Conservation (phyloP, 2,113 vertebrate genomes). For the Microcebus ravelobensis region DNA sequence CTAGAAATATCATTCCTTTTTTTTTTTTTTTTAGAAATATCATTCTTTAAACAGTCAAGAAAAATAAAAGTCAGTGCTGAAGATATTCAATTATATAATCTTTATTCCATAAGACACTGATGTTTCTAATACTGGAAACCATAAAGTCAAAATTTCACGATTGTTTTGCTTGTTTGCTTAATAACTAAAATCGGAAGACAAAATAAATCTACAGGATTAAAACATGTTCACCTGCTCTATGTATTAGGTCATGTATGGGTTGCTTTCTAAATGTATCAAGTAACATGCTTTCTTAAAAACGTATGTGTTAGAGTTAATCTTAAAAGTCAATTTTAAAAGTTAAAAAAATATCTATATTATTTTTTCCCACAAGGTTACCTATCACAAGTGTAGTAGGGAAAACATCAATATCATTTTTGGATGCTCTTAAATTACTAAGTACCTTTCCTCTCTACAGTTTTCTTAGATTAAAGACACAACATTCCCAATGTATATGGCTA, state of each 20-base stretch:
- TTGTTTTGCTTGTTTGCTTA: background rate
- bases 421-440: background rate
- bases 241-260: background rate
- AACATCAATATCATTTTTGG: background rate
- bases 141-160: background rate
- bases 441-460: background rate
- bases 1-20: background rate
- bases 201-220: background rate
- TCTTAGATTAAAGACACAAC: background rate
- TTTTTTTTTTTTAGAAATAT: no score
- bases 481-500: background rate
- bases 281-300: background rate
- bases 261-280: background rate
- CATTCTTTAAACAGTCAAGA: background rate
- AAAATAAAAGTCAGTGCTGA: background rate
- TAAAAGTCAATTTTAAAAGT: background rate
- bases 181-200: background rate
- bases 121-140: background rate
- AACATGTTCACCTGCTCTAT: background rate
- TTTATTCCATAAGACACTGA: background rate
- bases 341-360: background rate
- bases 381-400: background rate
- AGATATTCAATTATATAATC: background rate
- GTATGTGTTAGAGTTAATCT: background rate
- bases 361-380: background rate